These are phyloP conservation scores for Apomyelois bistriatella DNA, from an alignment of 2,888 invertebrate genomes.

Conservation along the genomic window DNA sequence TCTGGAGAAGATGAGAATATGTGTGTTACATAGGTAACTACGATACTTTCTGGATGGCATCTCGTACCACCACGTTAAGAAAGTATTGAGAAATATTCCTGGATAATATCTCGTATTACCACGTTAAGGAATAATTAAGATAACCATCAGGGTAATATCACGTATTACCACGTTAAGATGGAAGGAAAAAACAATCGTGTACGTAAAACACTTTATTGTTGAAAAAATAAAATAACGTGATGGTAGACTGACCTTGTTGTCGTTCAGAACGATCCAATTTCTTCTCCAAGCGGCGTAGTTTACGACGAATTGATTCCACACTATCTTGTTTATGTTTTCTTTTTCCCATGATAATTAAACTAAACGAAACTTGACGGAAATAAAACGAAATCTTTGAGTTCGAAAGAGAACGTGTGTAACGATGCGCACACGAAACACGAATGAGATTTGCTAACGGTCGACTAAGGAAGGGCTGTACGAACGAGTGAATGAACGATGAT, in stretches of 20 bases:
- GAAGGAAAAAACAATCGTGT: background rate
- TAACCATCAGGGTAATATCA: background rate
- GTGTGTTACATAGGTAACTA: background rate
- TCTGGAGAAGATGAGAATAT: background rate
- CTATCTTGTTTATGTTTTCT: background rate
- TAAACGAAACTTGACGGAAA: background rate
- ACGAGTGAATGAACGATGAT: background rate
- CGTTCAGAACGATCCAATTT: background rate
- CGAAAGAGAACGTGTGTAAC: background rate
- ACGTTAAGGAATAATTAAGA: background rate
- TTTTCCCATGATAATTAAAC: background rate
- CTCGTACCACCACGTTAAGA: background rate
- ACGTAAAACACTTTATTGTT: no score
- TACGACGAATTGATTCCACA: background rate
- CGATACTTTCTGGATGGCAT: background rate
- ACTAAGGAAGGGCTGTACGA: background rate
- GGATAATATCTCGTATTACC: slow-evolving; percentile 1
- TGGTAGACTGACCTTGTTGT: background rate
- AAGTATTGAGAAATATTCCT: background rate
- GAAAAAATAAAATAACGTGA: background rate
- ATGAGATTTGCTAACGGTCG: background rate
- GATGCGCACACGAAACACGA: background rate
- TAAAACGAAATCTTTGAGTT: background rate
- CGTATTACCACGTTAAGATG: background rate
- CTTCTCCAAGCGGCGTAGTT: background rate